A percentile compares a stretch with the other conserved stretches of the same genome.
Evolutionary conservation across 2,888 invertebrate genomes (phyloP).

Genomic region (Augochlorella aurata): DNA sequence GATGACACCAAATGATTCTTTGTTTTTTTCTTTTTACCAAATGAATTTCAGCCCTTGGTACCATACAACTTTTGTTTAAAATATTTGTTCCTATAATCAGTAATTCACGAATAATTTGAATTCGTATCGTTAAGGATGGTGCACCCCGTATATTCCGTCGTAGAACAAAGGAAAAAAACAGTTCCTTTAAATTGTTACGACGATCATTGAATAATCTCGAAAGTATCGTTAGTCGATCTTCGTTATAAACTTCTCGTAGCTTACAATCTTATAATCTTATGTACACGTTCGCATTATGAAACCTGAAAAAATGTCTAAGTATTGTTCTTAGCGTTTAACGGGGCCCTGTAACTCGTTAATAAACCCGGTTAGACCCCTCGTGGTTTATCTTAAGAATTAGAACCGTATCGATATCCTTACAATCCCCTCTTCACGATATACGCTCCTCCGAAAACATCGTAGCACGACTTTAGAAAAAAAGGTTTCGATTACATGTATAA

Average conservation of each 20-base stretch:
- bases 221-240: conserved; percentile 44
- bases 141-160: conserved; percentile 14
- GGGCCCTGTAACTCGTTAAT: conserved; percentile 32
- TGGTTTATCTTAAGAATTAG: conserved; percentile 49
- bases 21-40: no score
- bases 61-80: not conserved
- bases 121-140: not conserved
- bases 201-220: conserved; percentile 49
- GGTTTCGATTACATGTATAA: conserved; percentile 50
- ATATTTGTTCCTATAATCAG: not conserved
- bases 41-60: no score
- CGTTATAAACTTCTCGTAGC: conserved; percentile 51
- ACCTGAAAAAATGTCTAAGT: conserved; percentile 57
- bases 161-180: conserved; percentile 28
- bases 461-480: conserved; percentile 47
- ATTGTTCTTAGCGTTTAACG: conserved; percentile 56
- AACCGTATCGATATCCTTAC: conserved; percentile 48
- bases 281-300: conserved; percentile 63
- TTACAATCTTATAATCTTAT: conserved; percentile 64
- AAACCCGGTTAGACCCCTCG: conserved; percentile 19
- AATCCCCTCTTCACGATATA: conserved; percentile 23
- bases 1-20: no score
- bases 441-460: conserved; percentile 15
- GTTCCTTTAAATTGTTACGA: conserved; percentile 32
- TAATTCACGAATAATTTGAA: not conserved